Base-by-base conservation (phyloP, 2,113 vertebrate species). In the Rhea pennata region DNA sequence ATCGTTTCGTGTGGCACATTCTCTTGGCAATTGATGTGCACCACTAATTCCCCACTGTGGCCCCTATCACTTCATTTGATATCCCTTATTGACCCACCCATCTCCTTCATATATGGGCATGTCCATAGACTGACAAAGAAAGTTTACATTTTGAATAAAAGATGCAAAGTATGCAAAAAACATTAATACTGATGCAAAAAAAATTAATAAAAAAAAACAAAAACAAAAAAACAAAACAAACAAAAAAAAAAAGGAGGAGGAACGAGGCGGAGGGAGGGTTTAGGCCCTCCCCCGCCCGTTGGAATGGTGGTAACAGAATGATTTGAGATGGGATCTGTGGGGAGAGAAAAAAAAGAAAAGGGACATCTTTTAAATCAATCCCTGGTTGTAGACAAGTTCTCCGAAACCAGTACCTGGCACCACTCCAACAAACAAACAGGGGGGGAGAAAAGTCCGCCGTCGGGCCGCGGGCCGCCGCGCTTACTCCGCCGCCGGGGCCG, bases 341-440 rank as follows among this genome's bases (percentile, higher is more conserved):
- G 87, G 88, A 92, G 79, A 87, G 81, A 83, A 88, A 92, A 96
- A 95, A 97, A 96, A 96, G 96, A 93, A 97, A 97, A 92, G 88
- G 95, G 97, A 97, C 96, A 98, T 98, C 98, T 98, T 98, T 98
- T 99, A 98, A 98, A 99, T 99, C 99, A 98, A 98, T 99, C 99
- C 99, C 98, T 98, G 98, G 98, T 98, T 98, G 98, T 98, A 98
- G 98, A 99, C 98, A 98, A 99, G 99, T 99, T 99, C 98, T 99
- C 98, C 98, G 98, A 98, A 98, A 98, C 98, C 98, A 98, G 97
- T 98, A 98, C 97, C 98, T 98, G 99, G 98, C 98, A 97, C 98
- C 98, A 98, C 98, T 99, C 98, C 98, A 98, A 98, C 98, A 98
- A 98, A 99, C 98, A 98, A 98, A 98, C 98, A 97, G 98, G 98